phyloP scores from a whole-genome alignment of 2,888 invertebrate genomes.

The Dendrolimus pini region DNA sequence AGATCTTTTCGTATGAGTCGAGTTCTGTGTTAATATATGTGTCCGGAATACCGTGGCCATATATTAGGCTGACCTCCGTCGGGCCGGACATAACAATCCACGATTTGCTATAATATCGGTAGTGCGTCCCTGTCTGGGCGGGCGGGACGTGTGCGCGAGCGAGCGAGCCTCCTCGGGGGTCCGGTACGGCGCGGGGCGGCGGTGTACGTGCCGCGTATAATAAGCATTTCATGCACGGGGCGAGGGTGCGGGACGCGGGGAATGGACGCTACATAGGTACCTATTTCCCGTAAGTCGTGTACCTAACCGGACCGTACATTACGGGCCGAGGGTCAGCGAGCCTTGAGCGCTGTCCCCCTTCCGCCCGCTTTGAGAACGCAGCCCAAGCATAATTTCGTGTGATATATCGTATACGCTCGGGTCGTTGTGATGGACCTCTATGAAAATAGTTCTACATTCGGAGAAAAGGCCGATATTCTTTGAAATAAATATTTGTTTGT shows the following conservation, averaged over 20 bases:
- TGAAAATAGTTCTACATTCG: conserved; percentile 44
- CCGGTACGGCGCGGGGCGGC: conserved; percentile 56
- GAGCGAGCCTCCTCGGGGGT: conserved; percentile 46
- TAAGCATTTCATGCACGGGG: conserved; percentile 79
- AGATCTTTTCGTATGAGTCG: conserved; percentile 76
- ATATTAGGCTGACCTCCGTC: conserved; percentile 77
- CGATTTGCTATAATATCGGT: conserved; percentile 77
- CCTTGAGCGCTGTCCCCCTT: conserved; percentile 64
- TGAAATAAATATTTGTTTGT: not conserved
- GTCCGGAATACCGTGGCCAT: conserved; percentile 77
- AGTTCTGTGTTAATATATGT: conserved; percentile 76
- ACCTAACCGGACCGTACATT: conserved; percentile 78
- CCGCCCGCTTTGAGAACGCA: conserved; percentile 49
- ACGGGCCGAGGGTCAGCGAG: conserved; percentile 75
- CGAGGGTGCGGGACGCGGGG: conserved; percentile 55
- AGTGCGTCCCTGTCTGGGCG: conserved; percentile 58
- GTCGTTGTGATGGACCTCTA: conserved; percentile 57
- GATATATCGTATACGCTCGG: conserved; percentile 65
- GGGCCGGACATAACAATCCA: conserved; percentile 78
- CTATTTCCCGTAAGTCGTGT: conserved; percentile 75
- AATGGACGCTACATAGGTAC: conserved; percentile 58
- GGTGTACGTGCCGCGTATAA: conserved; percentile 77
- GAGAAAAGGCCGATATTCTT: not conserved
- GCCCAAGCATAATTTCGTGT: conserved; percentile 69
- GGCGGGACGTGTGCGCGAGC: conserved; percentile 40